phyloP scores from a whole-genome alignment of 2,888 invertebrate species.

The Clanis bilineata region DNA sequence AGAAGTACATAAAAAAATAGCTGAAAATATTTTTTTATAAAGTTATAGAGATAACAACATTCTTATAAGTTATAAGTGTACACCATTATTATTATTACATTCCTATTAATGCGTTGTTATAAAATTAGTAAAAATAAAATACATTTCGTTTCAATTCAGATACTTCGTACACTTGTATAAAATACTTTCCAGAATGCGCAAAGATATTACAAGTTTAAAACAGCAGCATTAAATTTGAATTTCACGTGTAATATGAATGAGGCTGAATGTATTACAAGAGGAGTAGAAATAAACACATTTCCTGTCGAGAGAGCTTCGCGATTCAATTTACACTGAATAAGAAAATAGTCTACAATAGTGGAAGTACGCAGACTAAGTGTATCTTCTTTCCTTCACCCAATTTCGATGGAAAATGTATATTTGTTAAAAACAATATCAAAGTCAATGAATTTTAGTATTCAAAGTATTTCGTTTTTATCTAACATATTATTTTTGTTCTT shows the following conservation, averaged over 20 bases:
- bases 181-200: not conserved
- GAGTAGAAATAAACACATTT: constrained; percentile 18
- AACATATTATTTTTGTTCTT: not conserved
- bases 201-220: not conserved
- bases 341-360: constrained; percentile 16
- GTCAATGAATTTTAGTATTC: too few relatives aligned
- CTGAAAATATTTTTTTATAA: too few relatives aligned
- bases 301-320: constrained; percentile 16
- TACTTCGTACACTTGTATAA: not conserved
- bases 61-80: too few relatives aligned
- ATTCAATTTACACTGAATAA: constrained; percentile 23
- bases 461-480: not conserved
- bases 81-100: too few relatives aligned
- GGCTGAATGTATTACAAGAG: constrained; percentile 5
- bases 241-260: not conserved
- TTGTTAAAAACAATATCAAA: not conserved
- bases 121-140: constrained; percentile 71
- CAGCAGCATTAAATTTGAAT: constrained; percentile 2
- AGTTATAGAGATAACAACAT: too few relatives aligned
- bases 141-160: not conserved
- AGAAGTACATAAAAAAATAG: too few relatives aligned
- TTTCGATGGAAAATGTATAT: not conserved
- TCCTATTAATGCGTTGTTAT: constrained; percentile 42
- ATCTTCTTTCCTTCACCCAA: constrained; percentile 1
- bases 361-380: constrained; percentile 1